Evolutionary conservation across 2,888 invertebrate species (phyloP), one percentile per base, ranked within the genome.

Genomic region (Myopa testacea): DNA sequence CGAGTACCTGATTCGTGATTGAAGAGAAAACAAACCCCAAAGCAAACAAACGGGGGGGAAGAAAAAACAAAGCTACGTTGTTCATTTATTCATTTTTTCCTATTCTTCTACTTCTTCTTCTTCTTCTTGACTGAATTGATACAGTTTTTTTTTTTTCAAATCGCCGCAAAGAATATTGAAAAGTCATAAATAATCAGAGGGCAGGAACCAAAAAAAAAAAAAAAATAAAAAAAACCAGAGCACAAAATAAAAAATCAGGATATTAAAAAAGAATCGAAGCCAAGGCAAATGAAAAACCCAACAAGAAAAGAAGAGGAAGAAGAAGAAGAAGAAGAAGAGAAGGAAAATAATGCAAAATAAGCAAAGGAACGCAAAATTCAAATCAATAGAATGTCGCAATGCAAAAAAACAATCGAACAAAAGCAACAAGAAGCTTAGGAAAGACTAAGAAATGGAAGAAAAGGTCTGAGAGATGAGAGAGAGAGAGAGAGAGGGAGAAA

Each of bases 341-440:
- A 60, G 6, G 6, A 60, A 65, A 65, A 65, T 38, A 65, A 38
- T 63, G 34, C 38, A 38, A 65, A 65, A 38, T 37, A 65, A 65
- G 34, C 7, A 37, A 65, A 37, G 34, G 38, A 65, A 52, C 65
- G 26, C 26, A 26, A 75, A 38, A 45, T 19, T 34, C 37, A 69
- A 75, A 75, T 75, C 75, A 75, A 75, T 75, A 69, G 75, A 69
- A 75, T 75, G 62, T 75, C 75, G 58, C 75, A 75, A 68, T 7
- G 62, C 63, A 73, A 62, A 62, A 73, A 72, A 60, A 60, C 58
- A 69, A 68, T n/a, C 19, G 38, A 70, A 26, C 12, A 26, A 8
- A 37, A 38, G 40, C 8, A 69, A n/a, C 8, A 50, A 69, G 12
- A 45, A 68, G 14, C 3, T n/a, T 14, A 37, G 37, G 34, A 68